Evolutionary conservation across 2,113 vertebrate genomes (phyloP).

Genomic region (Siniperca knerii): DNA sequence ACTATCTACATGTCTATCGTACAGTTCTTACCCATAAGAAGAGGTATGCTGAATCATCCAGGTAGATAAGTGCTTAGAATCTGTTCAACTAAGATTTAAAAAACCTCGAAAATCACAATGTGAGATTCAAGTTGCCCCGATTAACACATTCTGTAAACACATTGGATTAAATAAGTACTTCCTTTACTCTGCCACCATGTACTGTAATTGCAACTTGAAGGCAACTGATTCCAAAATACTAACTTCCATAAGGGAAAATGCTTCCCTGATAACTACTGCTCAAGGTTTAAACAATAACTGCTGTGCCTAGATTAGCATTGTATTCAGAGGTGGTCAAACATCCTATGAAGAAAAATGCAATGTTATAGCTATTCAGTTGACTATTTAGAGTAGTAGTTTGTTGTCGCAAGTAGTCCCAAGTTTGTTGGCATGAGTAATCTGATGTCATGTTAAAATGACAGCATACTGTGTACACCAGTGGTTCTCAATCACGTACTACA

Average conservation of each 20-base stretch:
- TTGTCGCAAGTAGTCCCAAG: no score
- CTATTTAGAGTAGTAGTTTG: neutral
- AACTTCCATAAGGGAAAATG: neutral
- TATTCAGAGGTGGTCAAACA: constrained; percentile 4
- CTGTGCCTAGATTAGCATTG: neutral
- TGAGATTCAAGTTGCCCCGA: constrained; percentile 46
- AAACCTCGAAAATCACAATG: constrained; percentile 84
- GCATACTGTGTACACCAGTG: neutral
- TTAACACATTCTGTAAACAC: constrained; percentile 49
- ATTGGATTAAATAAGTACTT: constrained; percentile 25
- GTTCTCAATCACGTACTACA: neutral
- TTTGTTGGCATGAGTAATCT: neutral
- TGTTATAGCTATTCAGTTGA: neutral
- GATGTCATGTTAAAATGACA: neutral
- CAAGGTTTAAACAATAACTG: neutral
- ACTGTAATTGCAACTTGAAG: neutral
- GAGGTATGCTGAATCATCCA: constrained; percentile 97
- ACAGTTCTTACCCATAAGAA: constrained; percentile 94
- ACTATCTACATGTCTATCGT: constrained; percentile 83
- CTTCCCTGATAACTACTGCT: neutral
- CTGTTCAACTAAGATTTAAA: constrained; percentile 87
- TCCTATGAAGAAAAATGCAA: neutral
- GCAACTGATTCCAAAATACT: constrained; percentile 18
- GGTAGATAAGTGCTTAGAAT: constrained; percentile 96
- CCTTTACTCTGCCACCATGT: neutral